Conservation (phyloP, 2,113 vertebrate genomes). For the Acinonyx jubatus region DNA sequence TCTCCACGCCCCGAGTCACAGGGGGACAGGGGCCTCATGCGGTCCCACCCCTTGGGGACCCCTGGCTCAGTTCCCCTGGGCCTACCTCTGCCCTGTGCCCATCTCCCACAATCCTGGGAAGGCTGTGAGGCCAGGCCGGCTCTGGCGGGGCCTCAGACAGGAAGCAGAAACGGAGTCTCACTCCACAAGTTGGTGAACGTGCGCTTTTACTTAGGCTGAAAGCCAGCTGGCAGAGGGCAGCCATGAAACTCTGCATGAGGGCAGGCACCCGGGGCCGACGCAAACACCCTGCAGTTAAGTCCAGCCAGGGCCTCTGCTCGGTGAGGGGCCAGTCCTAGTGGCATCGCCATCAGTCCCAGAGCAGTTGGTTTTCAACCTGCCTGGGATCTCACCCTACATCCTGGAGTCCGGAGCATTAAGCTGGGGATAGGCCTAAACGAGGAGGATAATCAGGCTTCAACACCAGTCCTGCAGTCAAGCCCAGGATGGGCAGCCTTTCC, state of each 20-base stretch:
- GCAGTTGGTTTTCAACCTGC: not conserved
- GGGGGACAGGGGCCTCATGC: not conserved
- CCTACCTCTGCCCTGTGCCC: not conserved
- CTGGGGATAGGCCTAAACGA: not conserved
- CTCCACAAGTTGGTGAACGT: not conserved
- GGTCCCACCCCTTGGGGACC: not conserved
- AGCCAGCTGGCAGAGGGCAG: conserved; percentile 30
- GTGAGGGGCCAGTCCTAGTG: not conserved
- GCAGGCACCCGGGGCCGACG: fast-evolving
- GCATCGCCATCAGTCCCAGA: not conserved
- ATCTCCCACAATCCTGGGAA: not conserved
- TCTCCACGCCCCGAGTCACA: not conserved
- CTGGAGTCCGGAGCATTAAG: not conserved
- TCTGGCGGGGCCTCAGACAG: not conserved
- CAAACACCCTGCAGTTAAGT: not conserved
- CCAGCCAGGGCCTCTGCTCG: not conserved
- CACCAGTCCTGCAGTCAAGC: not conserved
- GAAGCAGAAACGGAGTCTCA: not conserved
- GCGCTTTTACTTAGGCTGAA: not conserved
- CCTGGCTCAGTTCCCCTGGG: not conserved
- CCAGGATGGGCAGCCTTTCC: not conserved
- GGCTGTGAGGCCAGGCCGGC: not conserved
- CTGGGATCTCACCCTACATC: not conserved
- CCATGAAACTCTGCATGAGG: not conserved
- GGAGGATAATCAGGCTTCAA: not conserved